A percentile compares a stretch with the other conserved stretches of the same genome.
These are phyloP conservation scores for Lysandra coridon DNA, from an alignment of 2,888 invertebrate species.

Conservation along the genomic window DNA sequence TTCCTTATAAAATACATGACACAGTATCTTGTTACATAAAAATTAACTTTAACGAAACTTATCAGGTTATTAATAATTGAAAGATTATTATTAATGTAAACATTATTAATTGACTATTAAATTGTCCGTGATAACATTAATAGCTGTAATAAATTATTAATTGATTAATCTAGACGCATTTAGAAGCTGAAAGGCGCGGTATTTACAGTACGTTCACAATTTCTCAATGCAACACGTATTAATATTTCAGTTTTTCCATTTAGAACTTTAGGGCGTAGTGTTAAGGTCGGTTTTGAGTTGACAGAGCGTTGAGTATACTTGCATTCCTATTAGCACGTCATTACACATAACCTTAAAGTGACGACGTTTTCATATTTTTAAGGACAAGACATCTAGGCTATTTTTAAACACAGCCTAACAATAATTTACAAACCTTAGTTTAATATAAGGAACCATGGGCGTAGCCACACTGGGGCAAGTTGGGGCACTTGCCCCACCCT, in stretches of 20 bases:
- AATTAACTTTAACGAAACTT: neutral
- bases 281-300: conserved; percentile 33
- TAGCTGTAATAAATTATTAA: conserved; percentile 21
- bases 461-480: too few species aligned
- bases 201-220: conserved; percentile 40
- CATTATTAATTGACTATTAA: conserved; percentile 7
- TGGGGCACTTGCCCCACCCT: too few species aligned
- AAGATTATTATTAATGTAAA: neutral
- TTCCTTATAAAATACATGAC: neutral
- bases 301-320: conserved; percentile 28
- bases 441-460: neutral
- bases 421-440: neutral
- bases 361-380: conserved; percentile 25
- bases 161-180: conserved; percentile 29
- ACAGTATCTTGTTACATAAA: neutral
- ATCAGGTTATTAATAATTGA: neutral
- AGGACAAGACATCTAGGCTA: neutral
- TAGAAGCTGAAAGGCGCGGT: conserved; percentile 35
- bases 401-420: neutral
- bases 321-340: conserved; percentile 40
- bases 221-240: conserved; percentile 42
- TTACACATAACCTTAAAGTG: conserved; percentile 36
- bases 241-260: neutral
- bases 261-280: conserved; percentile 30
- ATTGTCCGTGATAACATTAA: conserved; percentile 1